Percentiles rank a stretch among this genome's conserved stretches.
Evolutionary conservation across 2,113 vertebrate genomes (phyloP).

Genomic region (Barnardius zonarius): DNA sequence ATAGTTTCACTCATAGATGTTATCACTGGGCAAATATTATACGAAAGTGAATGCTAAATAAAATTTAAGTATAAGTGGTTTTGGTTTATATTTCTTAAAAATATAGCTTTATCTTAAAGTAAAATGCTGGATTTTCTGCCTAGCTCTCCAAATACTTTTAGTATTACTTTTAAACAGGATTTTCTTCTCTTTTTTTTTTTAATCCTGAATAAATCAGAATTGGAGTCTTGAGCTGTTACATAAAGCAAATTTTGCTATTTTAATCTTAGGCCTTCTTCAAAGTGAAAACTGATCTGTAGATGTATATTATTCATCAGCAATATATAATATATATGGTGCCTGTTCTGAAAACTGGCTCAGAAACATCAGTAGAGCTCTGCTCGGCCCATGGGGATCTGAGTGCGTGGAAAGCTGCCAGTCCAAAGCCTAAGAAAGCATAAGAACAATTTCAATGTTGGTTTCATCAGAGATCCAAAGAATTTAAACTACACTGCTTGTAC

Average conservation of each 20-base stretch:
- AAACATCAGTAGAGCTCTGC: neutral
- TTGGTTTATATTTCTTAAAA: neutral
- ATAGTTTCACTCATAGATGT: neutral
- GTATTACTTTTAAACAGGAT: neutral
- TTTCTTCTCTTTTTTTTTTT: neutral
- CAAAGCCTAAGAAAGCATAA: neutral
- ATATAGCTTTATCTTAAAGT: neutral
- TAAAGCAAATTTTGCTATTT: neutral
- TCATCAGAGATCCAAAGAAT: neutral
- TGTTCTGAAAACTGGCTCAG: neutral
- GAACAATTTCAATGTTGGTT: neutral
- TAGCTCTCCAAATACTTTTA: neutral
- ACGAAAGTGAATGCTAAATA: neutral
- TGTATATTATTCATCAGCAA: neutral
- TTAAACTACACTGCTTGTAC: neutral
- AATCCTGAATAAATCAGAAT: neutral
- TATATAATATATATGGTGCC: neutral
- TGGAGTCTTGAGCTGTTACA: neutral
- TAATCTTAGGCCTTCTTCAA: neutral
- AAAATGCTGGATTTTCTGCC: neutral
- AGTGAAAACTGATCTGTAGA: neutral
- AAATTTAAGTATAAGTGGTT: neutral
- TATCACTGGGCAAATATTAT: neutral
- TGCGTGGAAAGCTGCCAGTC: neutral
- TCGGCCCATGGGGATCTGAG: neutral